Conservation (phyloP, 1,140 invertebrate genomes). For the Tetragonula clypearis region DNA sequence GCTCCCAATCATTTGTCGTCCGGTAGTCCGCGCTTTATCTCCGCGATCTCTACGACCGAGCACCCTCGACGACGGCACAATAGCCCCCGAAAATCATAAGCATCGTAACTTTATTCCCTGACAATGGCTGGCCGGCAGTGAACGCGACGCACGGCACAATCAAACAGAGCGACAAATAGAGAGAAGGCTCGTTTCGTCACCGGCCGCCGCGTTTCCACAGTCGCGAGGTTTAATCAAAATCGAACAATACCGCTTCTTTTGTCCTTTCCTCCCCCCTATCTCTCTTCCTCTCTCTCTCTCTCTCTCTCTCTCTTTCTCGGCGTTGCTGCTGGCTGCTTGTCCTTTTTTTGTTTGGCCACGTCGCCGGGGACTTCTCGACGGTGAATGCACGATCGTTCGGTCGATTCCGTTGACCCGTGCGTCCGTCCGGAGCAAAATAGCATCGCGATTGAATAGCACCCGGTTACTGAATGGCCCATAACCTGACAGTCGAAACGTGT, state of each 20-base stretch:
- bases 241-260: conserved; percentile 11
- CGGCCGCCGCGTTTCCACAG: not conserved
- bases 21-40: not conserved
- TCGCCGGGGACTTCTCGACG: not conserved
- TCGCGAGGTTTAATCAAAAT: conserved; percentile 35
- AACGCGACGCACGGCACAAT: not conserved
- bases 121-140: not conserved
- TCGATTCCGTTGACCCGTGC: conserved; percentile 16
- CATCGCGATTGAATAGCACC: conserved; percentile 58
- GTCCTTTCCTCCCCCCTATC: not conserved
- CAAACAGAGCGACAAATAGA: not conserved
- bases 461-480: conserved; percentile 50
- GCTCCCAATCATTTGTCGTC: not conserved
- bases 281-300: too few species aligned
- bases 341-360: not conserved
- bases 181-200: conserved; percentile 19
- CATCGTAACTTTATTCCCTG: conserved; percentile 30
- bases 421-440: conserved; percentile 33
- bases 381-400: not conserved
- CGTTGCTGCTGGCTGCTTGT: not conserved
- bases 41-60: not conserved
- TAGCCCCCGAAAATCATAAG: conserved; percentile 19
- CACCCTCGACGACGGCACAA: not conserved
- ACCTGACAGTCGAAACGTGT: conserved; percentile 57
- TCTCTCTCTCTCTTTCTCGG: not conserved